phyloP scores from a whole-genome alignment of 2,797 vertebrate species.

The Sebastes hopkinsi region DNA sequence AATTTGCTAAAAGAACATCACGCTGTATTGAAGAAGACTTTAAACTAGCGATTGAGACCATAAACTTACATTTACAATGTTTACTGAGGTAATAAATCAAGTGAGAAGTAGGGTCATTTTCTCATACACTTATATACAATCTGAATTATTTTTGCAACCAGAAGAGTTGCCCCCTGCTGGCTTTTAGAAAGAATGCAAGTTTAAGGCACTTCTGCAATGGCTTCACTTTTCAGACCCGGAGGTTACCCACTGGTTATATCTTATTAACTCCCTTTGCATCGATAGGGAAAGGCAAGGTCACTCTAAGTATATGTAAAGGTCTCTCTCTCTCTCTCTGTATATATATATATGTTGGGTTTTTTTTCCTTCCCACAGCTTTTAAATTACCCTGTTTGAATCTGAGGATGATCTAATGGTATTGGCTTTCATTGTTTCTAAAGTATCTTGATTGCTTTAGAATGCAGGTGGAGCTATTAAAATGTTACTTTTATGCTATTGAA shows the following conservation, averaged over 20 bases:
- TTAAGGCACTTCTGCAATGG: not conserved
- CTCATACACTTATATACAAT: not conserved
- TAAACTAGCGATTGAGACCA: not conserved
- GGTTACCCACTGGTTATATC: not conserved
- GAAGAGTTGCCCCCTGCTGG: not conserved
- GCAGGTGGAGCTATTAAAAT: conserved; percentile 19
- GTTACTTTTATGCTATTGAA: conserved; percentile 36
- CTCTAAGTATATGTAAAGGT: not conserved
- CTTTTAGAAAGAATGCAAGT: not conserved
- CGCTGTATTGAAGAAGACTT: not conserved
- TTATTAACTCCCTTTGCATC: not conserved
- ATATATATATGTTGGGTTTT: not conserved
- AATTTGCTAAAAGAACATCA: not conserved
- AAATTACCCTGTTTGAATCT: not conserved
- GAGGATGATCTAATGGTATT: not conserved
- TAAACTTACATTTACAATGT: not conserved
- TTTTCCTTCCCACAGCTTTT: not conserved
- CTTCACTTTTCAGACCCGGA: not conserved
- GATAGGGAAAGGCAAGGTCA: not conserved
- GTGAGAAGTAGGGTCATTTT: not conserved
- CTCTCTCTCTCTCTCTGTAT: not conserved
- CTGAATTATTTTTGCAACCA: not conserved
- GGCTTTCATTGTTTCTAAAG: conserved; percentile 17
- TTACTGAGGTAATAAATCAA: not conserved
- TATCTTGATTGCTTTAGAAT: conserved; percentile 12